A percentile compares a stretch with the other conserved stretches of the same genome.
Conservation (phyloP, 1,140 invertebrate genomes). For the Archivesica marissinica region DNA sequence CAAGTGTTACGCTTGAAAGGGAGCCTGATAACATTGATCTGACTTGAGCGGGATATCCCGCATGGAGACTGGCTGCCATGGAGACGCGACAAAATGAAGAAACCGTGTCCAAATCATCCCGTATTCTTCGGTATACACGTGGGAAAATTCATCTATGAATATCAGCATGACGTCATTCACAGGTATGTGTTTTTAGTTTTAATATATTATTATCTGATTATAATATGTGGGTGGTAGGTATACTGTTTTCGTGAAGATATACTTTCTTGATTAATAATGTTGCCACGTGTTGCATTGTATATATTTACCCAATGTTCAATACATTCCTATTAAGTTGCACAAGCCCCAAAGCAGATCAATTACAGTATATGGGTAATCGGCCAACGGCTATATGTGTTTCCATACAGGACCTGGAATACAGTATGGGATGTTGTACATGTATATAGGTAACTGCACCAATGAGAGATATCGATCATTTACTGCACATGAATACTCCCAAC, state of each 20-base stretch:
- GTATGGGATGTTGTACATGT: too few species aligned
- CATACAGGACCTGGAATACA: too few species aligned
- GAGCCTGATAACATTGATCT: slow-evolving; percentile 23
- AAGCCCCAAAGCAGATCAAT: too few species aligned
- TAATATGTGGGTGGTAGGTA: not conserved
- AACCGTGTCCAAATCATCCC: slow-evolving; percentile 26
- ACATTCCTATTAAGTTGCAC: too few species aligned
- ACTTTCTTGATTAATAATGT: too few species aligned
- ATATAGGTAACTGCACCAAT: too few species aligned
- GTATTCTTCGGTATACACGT: not conserved
- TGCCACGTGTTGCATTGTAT: too few species aligned
- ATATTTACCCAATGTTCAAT: too few species aligned
- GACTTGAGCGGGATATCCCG: slow-evolving; percentile 24
- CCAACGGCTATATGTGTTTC: too few species aligned
- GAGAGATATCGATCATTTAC: too few species aligned
- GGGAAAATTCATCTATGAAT: not conserved
- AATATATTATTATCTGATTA: not conserved
- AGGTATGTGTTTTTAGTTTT: slow-evolving; percentile 18
- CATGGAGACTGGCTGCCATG: slow-evolving; percentile 12
- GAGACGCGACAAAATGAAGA: not conserved
- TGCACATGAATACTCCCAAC: too few species aligned
- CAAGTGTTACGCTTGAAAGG: not conserved
- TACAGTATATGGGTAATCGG: too few species aligned
- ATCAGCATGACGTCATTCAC: slow-evolving; percentile 8
- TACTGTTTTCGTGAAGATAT: not conserved